Percentiles rank a stretch among this genome's conserved stretches.
These are phyloP conservation scores for Anagrus nilaparvatae DNA, from an alignment of 1,140 invertebrate genomes.

Conservation along the genomic window DNA sequence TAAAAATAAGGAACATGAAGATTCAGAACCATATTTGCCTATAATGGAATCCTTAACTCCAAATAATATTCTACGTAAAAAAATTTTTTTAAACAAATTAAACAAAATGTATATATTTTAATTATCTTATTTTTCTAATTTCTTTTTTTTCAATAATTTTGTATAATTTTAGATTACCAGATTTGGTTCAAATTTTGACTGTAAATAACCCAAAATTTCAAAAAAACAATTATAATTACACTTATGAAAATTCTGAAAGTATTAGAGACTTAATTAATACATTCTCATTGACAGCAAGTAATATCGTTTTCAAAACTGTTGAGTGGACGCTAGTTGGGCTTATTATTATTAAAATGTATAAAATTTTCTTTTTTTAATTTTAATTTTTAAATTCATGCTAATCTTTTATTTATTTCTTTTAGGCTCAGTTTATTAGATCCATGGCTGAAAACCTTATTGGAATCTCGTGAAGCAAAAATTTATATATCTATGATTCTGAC, in stretches of 20 bases:
- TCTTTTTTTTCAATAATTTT: background rate
- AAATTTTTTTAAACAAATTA: conserved; percentile 40
- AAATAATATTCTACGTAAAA: conserved; percentile 31
- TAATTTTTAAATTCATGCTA: conserved; percentile 14
- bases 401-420: conserved; percentile 17
- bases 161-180: conserved; percentile 31
- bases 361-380: conserved; percentile 14
- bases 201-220: conserved; percentile 13
- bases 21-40: conserved; percentile 27
- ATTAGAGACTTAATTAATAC: conserved; percentile 35
- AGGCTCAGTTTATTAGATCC: conserved; percentile 36
- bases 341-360: conserved; percentile 40
- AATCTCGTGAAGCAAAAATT: conserved; percentile 28
- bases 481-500: conserved; percentile 38
- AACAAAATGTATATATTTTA: conserved; percentile 30
- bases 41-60: conserved; percentile 34
- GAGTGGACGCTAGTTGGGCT: conserved; percentile 41
- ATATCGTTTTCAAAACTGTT: conserved; percentile 38
- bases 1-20: conserved; percentile 13
- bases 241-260: conserved; percentile 18
- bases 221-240: conserved; percentile 18
- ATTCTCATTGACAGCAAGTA: conserved; percentile 37
- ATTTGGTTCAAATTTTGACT: conserved; percentile 31
- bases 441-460: conserved; percentile 26
- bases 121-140: conserved; percentile 12